These are phyloP conservation scores for Pherbina coryleti DNA, from an alignment of 2,888 invertebrate genomes.

Conservation along the genomic window DNA sequence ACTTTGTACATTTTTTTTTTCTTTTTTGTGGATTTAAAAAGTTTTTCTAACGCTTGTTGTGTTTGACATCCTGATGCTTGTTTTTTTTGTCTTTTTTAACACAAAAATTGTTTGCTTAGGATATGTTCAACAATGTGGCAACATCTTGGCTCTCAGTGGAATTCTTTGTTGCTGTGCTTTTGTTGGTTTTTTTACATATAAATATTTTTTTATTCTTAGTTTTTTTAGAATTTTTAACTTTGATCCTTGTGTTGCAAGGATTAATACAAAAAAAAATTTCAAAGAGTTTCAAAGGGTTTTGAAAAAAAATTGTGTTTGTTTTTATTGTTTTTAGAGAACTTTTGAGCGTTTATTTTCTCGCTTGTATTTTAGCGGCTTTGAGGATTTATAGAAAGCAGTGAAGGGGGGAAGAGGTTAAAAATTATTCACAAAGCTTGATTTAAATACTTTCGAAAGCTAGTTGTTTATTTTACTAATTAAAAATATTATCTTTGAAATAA, in stretches of 20 bases:
- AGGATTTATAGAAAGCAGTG: not conserved
- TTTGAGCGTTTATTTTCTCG: not conserved
- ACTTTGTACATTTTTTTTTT: not conserved
- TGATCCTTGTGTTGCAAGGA: conserved; percentile 50
- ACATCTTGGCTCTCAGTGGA: conserved; percentile 25
- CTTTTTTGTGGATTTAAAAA: not conserved
- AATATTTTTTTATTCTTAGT: conserved; percentile 37
- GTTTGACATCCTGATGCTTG: not conserved
- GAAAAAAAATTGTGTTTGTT: conserved; percentile 36
- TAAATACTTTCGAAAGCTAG: not conserved
- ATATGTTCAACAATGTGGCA: conserved; percentile 37
- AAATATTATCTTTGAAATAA: not conserved
- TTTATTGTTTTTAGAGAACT: conserved; percentile 36
- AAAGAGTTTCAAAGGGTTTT: not conserved
- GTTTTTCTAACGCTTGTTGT: conserved; percentile 23
- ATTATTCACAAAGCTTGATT: conserved; percentile 4
- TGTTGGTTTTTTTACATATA: conserved; percentile 33
- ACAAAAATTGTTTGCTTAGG: conserved; percentile 50
- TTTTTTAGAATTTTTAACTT: conserved; percentile 42
- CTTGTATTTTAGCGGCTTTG: not conserved
- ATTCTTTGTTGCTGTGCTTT: conserved; percentile 19
- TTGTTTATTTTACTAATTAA: conserved; percentile 16
- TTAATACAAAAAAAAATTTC: conserved; percentile 48
- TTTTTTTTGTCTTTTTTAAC: not conserved
- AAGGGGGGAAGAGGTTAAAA: not conserved